Base-by-base conservation (phyloP, 2,797 vertebrate genomes). In the Caiman crocodilus region DNA sequence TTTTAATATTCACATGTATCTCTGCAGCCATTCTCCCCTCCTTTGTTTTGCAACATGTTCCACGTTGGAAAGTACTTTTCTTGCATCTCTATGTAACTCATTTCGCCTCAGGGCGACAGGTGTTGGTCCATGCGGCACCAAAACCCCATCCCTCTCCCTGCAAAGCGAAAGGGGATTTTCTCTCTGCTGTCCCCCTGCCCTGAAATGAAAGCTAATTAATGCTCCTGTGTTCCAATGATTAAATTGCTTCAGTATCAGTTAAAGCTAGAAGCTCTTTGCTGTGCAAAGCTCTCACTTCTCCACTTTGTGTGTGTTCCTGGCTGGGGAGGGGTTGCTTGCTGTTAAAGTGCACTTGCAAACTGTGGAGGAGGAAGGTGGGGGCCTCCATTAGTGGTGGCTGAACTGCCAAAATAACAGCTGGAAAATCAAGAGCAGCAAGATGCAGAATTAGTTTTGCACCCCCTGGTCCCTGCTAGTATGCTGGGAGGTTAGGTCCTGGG, bases 71-170 rank as follows among this genome's bases (percentile, higher is more conserved):
- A 93, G 85, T 87, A 87, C 94, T 96, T 96, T 95, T 81, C 95
- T 87, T 94, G 64, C 90, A 90, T 93, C 96, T 96, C 92, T 88
- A 96, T 95, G 96, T 92, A 95, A 26, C 78, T 63, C 1, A 42
- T 77, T 82, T 64, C 79, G 95, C 97, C 96, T 92, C 75, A 56
- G 92, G 97, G 95, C 91, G 96, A 94, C 95, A 94, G 96, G 96
- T 97, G 97, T 96, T 91, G 20, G 69, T 94, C 94, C 57, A 60
- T 65, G 1, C 90, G 76, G 94, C 85, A 18, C 92, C 92, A 85
- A 80, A 95, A 92, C 87, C 93, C 42, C 59, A 18, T 87, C 95
- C 95, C 90, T 89, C 85, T 93, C 93, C 1, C 1, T 67, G n/a
- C 7, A 0, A 1, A 92, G 90, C 75, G 73, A 92, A 96, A 95